A percentile compares a stretch with the other conserved stretches of the same genome.
Evolutionary conservation across 2,888 invertebrate genomes (phyloP).

Genomic region (Carterocephalus palaemon): DNA sequence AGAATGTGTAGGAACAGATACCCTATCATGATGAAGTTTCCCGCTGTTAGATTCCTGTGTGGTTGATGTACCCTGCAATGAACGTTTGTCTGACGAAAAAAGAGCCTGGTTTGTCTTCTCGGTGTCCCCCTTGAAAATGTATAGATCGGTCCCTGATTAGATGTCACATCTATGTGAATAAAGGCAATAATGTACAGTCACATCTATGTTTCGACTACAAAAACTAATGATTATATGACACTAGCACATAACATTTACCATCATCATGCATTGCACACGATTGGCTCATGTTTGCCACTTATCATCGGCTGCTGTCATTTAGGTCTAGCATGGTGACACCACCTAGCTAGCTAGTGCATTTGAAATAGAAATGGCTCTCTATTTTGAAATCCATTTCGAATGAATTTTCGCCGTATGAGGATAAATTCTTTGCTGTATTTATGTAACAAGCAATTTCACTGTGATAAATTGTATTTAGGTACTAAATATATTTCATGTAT

Average conservation of each 20-base stretch:
- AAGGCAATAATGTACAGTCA: not conserved
- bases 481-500: not conserved
- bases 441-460: too few relatives aligned
- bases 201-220: conserved; percentile 11
- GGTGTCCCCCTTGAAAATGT: not conserved
- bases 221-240: conserved; percentile 41
- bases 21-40: conserved; percentile 9
- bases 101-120: conserved; percentile 15
- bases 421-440: too few relatives aligned
- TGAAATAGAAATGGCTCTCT: conserved; percentile 42
- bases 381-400: conserved; percentile 66
- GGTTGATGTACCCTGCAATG: conserved; percentile 16
- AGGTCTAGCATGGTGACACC: conserved; percentile 72
- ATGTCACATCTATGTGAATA: not conserved
- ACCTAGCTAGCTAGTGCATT: conserved; percentile 73
- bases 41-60: conserved; percentile 21
- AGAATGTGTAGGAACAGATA: conserved; percentile 10
- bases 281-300: conserved; percentile 64
- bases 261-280: conserved; percentile 73
- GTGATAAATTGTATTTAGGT: not conserved
- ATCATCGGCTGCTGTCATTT: conserved; percentile 66
- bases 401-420: too few relatives aligned
- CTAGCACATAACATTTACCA: conserved; percentile 69
- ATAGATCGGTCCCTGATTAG: conserved; percentile 10
- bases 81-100: conserved; percentile 16